Evolutionary conservation across 2,888 invertebrate genomes (phyloP), one percentile per base, ranked within the genome.

Genomic region (Caenorhabditis doughertyi): DNA sequence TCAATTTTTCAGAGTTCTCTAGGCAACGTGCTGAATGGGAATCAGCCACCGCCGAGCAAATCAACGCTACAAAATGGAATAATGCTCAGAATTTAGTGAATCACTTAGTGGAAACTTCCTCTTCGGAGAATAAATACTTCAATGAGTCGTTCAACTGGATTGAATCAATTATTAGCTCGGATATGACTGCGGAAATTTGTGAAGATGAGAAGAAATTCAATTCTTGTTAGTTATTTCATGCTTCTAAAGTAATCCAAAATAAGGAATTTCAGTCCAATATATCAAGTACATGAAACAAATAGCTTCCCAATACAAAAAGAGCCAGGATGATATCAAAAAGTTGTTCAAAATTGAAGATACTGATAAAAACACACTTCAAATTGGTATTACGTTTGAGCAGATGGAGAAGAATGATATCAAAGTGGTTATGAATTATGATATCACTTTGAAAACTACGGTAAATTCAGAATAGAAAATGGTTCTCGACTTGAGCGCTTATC

Each of bases 181-280:
- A 55, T 25, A n/a, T 55, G 55, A 29, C 3, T 7, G 55, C 55
- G 4, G 29, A 55, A 18, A n/a, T 55, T 32, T 55, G 55, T 32
- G 55, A 18, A 47, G 39, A 39, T 13, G 53, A n/a, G 27, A 27
- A 53, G 7, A 11, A 25, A 2, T 27, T 53, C 0, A 53, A 53
- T 53, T 1, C 53, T 5, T 53, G 53, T 53, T 13, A 51, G 51
- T 23, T 18, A n/a, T n/a, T n/a, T n/a, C n/a, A n/a, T n/a, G n/a
- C n/a, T n/a, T n/a, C n/a, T n/a, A n/a, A n/a, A n/a, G n/a, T n/a
- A n/a, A n/a, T n/a, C n/a, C n/a, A n/a, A n/a, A n/a, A n/a, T n/a
- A n/a, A n/a, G n/a, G n/a, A n/a, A n/a, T n/a, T 49, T 49, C 49
- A 53, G 53, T 27, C 27, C 55, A 55, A 32, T 55, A 55, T 23